Conservation (phyloP, 53 echinoderm and acorn worm genomes). For the Patiria pectinifera region DNA sequence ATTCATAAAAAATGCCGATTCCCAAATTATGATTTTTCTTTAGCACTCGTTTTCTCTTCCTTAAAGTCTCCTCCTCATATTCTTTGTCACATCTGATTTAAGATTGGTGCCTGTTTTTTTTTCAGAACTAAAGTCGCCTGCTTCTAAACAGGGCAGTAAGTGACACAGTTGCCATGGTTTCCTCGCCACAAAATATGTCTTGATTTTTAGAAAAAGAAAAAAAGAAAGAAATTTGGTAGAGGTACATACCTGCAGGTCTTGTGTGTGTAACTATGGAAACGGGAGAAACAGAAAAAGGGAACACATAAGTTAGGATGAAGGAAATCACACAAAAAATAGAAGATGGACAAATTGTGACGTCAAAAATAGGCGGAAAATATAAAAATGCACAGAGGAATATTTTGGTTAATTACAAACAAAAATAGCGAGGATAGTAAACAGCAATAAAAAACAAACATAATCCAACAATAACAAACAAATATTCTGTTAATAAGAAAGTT, state of each 20-base stretch:
- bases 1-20: no score
- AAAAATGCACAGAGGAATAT: neutral
- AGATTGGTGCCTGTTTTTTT: no score
- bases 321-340: slow-evolving; percentile 26
- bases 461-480: neutral
- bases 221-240: slow-evolving; percentile 13
- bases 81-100: no score
- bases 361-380: neutral
- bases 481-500: neutral
- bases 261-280: slow-evolving; percentile 66
- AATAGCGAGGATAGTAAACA: neutral
- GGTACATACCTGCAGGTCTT: slow-evolving; percentile 63
- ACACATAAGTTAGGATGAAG: slow-evolving; percentile 57
- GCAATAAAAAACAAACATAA: neutral
- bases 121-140: no score
- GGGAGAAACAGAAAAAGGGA: slow-evolving; percentile 61
- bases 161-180: no score
- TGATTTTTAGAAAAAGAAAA: neutral
- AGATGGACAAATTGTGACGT: neutral
- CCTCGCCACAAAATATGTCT: no score
- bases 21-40: no score
- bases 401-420: neutral
- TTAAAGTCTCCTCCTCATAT: no score
- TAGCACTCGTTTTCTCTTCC: no score
- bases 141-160: no score